Conservation (phyloP, 2,888 invertebrate species). For the Linnaemya tessellans region DNA sequence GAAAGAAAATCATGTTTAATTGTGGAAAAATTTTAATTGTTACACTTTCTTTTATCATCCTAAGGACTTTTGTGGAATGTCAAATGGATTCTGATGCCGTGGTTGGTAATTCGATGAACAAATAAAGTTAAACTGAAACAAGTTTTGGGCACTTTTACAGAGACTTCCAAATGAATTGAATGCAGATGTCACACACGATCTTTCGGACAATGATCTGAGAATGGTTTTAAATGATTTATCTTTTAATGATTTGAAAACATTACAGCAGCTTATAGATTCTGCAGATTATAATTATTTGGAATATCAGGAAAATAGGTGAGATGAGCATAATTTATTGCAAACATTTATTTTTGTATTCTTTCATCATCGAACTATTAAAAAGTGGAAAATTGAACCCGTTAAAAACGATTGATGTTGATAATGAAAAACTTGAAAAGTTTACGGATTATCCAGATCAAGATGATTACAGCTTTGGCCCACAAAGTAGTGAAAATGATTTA, state of each 20-base stretch:
- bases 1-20: constrained; percentile 49
- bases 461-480: constrained; percentile 60
- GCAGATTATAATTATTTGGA: constrained; percentile 69
- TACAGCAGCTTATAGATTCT: constrained; percentile 77
- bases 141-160: constrained; percentile 15
- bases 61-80: neutral
- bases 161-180: constrained; percentile 15
- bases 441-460: constrained; percentile 52
- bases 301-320: constrained; percentile 60
- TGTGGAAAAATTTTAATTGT: neutral
- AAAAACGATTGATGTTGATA: constrained; percentile 66
- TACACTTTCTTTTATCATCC: neutral
- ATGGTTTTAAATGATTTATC: constrained; percentile 78
- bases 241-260: constrained; percentile 76
- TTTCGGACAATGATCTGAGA: constrained; percentile 79
- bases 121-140: neutral
- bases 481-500: constrained; percentile 5
- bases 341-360: neutral
- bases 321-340: neutral
- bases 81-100: constrained; percentile 1
- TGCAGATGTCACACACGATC: constrained; percentile 75
- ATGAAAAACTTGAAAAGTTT: constrained; percentile 57
- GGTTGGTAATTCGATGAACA: constrained; percentile 6
- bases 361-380: neutral
- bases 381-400: neutral